Evolutionary conservation across 2,888 invertebrate genomes (phyloP).

Genomic region (Rambutsinella grinnellia): DNA sequence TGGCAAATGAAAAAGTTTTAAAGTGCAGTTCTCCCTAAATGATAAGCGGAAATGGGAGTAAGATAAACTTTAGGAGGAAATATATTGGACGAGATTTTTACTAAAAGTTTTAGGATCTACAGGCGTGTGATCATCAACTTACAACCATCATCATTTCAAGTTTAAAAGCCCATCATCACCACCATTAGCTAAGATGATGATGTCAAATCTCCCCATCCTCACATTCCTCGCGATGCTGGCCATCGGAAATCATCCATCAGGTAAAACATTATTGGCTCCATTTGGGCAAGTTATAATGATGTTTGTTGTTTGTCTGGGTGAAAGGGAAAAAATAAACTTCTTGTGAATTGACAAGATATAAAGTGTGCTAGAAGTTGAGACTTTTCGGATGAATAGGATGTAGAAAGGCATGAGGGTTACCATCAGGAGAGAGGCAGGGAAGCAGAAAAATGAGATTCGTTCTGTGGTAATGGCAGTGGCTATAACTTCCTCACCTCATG

Average conservation of each 20-base stretch:
- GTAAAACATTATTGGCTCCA: slow-evolving; percentile 40
- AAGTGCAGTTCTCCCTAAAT: slow-evolving; percentile 42
- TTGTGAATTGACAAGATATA: background rate
- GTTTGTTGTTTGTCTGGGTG: background rate
- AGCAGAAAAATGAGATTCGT: background rate
- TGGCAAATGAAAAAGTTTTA: slow-evolving; percentile 39
- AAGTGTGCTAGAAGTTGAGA: background rate
- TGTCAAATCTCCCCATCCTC: slow-evolving; percentile 64
- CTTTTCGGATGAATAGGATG: slow-evolving; percentile 8
- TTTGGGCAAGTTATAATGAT: background rate
- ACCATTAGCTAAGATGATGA: slow-evolving; percentile 32
- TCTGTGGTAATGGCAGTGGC: slow-evolving; percentile 21
- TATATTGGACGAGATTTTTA: too few species aligned
- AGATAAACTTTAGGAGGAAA: too few species aligned
- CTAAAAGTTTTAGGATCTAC: too few species aligned
- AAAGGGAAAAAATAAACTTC: background rate
- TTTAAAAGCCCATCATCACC: slow-evolving; percentile 16
- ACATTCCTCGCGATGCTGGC: slow-evolving; percentile 62
- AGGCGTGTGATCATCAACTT: too few species aligned
- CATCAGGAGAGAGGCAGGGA: background rate
- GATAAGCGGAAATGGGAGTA: background rate
- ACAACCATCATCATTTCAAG: slow-evolving; percentile 27
- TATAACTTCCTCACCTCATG: slow-evolving; percentile 41
- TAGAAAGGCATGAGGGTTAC: background rate
- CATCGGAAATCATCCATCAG: slow-evolving; percentile 66